These are phyloP conservation scores for Schlechtendalia chinensis DNA, from an alignment of 1,140 invertebrate species.

Conservation along the genomic window DNA sequence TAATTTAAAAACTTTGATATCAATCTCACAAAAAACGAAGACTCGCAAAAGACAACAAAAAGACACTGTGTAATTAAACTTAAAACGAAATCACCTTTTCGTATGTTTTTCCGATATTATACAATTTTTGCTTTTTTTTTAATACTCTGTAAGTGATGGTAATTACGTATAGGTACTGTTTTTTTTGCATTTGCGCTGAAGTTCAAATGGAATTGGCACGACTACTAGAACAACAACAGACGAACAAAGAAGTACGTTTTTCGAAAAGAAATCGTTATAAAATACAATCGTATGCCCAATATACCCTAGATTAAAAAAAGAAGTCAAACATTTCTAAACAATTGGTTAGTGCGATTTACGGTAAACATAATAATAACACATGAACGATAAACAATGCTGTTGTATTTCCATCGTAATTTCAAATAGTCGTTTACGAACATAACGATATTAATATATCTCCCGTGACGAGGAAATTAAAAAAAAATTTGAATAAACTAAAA, in stretches of 20 bases:
- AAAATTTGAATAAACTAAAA: too few species aligned
- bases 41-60: background rate
- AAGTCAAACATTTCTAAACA: too few species aligned
- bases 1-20: background rate
- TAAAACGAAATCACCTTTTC: background rate
- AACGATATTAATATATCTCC: too few species aligned
- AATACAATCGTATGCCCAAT: background rate
- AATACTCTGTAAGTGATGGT: background rate
- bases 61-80: conserved; percentile 4
- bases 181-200: background rate
- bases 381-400: too few species aligned
- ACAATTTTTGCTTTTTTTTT: background rate
- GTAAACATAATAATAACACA: too few species aligned
- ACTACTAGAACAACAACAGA: background rate
- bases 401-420: too few species aligned
- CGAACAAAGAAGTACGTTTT: background rate
- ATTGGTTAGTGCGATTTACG: too few species aligned
- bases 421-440: too few species aligned
- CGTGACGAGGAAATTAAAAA: too few species aligned
- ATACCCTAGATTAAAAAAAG: too few species aligned
- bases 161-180: background rate
- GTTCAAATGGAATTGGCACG: background rate
- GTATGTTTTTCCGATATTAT: background rate
- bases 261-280: background rate
- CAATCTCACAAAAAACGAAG: background rate